Base-by-base conservation (phyloP, 2,888 invertebrate species). In the Sclerodermus sp. region DNA sequence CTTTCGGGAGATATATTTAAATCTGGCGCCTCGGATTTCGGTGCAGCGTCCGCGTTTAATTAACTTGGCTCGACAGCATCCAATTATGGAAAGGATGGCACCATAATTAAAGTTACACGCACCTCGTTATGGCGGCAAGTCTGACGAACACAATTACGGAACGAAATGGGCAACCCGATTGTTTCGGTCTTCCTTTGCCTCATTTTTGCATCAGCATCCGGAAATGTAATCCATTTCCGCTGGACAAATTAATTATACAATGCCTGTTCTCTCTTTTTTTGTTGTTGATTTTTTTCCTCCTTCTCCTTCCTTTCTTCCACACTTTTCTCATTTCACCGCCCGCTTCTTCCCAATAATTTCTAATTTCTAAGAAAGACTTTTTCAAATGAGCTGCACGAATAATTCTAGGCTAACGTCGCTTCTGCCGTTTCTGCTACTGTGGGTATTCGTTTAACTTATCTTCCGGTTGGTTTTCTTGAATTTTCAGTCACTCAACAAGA, bases 401-500 rank as follows among this genome's bases (percentile, higher is more conserved):
- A 5, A 3, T 23, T 23, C 23, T 36, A 32, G 18, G 15, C 9
- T n/a, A n/a, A n/a, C n/a, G n/a, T n/a, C n/a, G n/a, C n/a, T n/a
- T n/a, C n/a, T n/a, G n/a, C n/a, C n/a, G n/a, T n/a, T n/a, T n/a
- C n/a, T n/a, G n/a, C n/a, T n/a, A n/a, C n/a, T n/a, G n/a, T n/a
- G n/a, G n/a, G n/a, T n/a, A n/a, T n/a, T n/a, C n/a, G n/a, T n/a
- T n/a, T n/a, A n/a, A n/a, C n/a, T n/a, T n/a, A n/a, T n/a, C n/a
- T n/a, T n/a, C n/a, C 48, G 42, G 50, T 50, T 51, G 49, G 50
- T 29, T 57, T 12, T 8, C 4, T 8, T 23, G 23, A 23, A 23
- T 18, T 55, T 62, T 31, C 55, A 91, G 91, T 73, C 90, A 90
- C 68, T 91, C 91, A 0, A 92, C 92, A 0, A 82, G 91, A 49